phyloP scores from a whole-genome alignment of 1,140 invertebrate species.

The Zeugodacus cucurbitae region DNA sequence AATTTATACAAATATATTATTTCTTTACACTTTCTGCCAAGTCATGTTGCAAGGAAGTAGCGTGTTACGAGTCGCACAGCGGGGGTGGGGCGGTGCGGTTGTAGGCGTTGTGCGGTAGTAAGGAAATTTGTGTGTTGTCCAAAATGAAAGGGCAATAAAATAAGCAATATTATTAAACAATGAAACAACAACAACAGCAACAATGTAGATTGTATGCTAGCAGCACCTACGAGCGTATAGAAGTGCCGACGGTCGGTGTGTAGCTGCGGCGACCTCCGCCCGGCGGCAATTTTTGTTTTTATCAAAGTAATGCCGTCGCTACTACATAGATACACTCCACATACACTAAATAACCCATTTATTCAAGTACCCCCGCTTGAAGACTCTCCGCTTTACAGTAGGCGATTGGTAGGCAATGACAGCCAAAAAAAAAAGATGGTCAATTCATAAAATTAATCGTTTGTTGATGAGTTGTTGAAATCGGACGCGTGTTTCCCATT shows the following conservation, averaged over 20 bases:
- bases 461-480: slow-evolving; percentile 65
- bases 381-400: neutral
- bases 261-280: neutral
- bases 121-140: neutral
- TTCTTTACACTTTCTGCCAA: neutral
- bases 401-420: slow-evolving; percentile 25
- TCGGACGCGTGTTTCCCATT: slow-evolving; percentile 44
- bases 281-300: neutral
- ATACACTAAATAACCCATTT: neutral
- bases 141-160: slow-evolving; percentile 23
- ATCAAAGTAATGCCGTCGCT: neutral
- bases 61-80: neutral
- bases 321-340: neutral
- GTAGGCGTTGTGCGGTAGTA: neutral
- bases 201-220: neutral
- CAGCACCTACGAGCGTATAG: neutral
- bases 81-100: no score
- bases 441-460: slow-evolving; percentile 53
- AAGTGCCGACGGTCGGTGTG: neutral
- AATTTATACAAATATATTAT: neutral
- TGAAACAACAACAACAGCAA: neutral
- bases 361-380: neutral
- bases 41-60: slow-evolving; percentile 16
- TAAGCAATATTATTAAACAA: neutral
- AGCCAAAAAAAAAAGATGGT: slow-evolving; percentile 2